phyloP scores from a whole-genome alignment of 2,113 vertebrate genomes.

The Hymenochirus boettgeri region DNA sequence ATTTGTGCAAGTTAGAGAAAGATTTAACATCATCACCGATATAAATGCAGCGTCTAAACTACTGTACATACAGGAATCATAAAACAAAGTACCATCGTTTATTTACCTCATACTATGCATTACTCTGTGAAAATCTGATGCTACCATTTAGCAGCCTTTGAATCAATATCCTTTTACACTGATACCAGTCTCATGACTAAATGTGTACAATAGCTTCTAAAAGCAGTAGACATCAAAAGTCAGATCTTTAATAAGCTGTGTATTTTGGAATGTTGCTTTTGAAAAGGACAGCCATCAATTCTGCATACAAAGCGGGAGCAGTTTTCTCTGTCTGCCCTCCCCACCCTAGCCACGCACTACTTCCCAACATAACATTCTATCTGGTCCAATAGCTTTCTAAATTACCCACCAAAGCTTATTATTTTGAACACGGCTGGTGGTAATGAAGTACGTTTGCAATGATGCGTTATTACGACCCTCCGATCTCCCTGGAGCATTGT shows the following conservation, averaged over 20 bases:
- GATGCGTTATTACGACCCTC: conserved; percentile 8
- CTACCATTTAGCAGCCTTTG: too few species aligned
- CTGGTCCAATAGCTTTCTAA: conserved; percentile 51
- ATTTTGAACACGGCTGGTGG: conserved; percentile 52
- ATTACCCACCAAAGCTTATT: conserved; percentile 50
- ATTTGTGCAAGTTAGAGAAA: too few species aligned
- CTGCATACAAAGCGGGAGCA: conserved; percentile 5
- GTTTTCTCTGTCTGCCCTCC: conserved; percentile 29
- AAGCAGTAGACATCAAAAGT: conserved; percentile 16
- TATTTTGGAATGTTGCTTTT: conserved; percentile 27
- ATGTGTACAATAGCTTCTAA: conserved; percentile 11
- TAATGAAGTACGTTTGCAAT: conserved; percentile 36
- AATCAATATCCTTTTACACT: background rate
- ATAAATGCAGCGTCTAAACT: too few species aligned
- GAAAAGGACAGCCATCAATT: conserved; percentile 34
- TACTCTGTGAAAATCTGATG: too few species aligned
- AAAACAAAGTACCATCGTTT: too few species aligned
- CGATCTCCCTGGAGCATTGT: conserved; percentile 9
- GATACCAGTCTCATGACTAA: background rate
- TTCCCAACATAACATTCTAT: conserved; percentile 40
- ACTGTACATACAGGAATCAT: too few species aligned
- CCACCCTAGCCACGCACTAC: background rate
- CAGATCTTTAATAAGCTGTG: conserved; percentile 32
- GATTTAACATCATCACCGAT: too few species aligned
- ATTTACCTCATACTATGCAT: too few species aligned